Base-by-base conservation (phyloP, 2,888 invertebrate genomes). In the Pasiphila rectangulata region DNA sequence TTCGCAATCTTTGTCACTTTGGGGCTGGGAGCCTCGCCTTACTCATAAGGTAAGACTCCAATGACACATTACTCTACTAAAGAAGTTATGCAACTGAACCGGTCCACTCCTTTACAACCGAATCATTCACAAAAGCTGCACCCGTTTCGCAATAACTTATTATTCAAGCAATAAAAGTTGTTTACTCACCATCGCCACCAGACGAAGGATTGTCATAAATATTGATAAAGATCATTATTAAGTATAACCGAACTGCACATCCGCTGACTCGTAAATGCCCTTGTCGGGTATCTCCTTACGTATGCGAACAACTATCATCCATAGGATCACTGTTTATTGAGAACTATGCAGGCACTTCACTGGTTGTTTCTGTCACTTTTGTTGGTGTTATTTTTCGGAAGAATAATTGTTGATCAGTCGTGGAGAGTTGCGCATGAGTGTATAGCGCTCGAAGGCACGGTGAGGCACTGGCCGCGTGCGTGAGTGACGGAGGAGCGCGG, bases 391-490 rank as follows among this genome's bases (percentile, higher is more conserved):
- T 69, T 69, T 67, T 24, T 44, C 48, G 50, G 27, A 43, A 29
- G 16, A 30, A 62, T 46, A 50, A 60, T 61, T 57, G 60, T 58
- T 46, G 30, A 40, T 60, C 44, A 54, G 49, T 59, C 52, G 16
- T 36, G 1, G 17, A 6, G 21, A 35, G 48, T 17, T 29, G 48
- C 43, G 52, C 47, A 47, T 48, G 53, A 47, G 57, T 53, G 65
- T 32, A 1, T 17, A 16, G 17, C 32, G 10, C 5, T 9, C 69
- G 71, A 73, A 69, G 74, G 61, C 64, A 61, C 67, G 69, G 72
- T 71, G 79, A 78, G 76, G 74, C 75, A 77, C 79, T 82, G 65
- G 69, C 69, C 65, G 75, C 66, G 75, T 67, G 64, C n/a, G n/a
- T n/a, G n/a, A 73, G 72, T 72, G 77, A 64, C 70, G 76, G 72